phyloP scores from a whole-genome alignment of 2,113 vertebrate genomes.

The Nycticorax nycticorax region DNA sequence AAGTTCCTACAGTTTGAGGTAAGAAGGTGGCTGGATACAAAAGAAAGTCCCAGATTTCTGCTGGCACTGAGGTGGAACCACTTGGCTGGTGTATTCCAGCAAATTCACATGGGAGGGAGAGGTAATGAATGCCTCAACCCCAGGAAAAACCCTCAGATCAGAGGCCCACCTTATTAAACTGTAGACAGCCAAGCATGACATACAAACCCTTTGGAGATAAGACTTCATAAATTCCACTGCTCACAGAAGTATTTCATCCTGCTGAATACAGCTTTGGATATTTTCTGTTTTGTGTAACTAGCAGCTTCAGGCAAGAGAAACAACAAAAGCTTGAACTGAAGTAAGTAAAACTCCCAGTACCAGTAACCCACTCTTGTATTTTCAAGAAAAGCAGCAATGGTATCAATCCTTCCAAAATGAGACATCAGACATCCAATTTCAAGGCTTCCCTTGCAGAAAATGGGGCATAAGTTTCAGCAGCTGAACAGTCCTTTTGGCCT shows the following conservation, averaged over 20 bases:
- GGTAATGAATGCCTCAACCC: neutral
- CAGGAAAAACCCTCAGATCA: neutral
- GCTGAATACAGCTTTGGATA: neutral
- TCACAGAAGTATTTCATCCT: neutral
- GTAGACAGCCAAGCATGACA: neutral
- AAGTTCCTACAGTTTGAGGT: neutral
- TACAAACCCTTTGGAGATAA: neutral
- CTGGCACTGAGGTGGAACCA: neutral
- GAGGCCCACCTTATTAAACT: neutral
- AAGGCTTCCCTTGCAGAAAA: constrained; percentile 18
- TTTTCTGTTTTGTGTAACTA: neutral
- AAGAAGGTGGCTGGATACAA: neutral
- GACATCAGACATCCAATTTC: constrained; percentile 38
- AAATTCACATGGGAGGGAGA: neutral
- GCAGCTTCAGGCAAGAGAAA: constrained; percentile 31
- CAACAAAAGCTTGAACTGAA: neutral
- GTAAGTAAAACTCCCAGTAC: neutral
- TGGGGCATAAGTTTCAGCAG: neutral
- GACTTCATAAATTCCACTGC: neutral
- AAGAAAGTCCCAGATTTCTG: neutral
- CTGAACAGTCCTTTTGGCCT: constrained; percentile 14
- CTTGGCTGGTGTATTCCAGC: neutral
- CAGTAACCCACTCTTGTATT: neutral
- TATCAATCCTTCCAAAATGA: constrained; percentile 21
- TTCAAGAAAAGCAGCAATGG: neutral